A percentile compares a stretch with the other conserved stretches of the same genome.
Conservation (phyloP, 2,113 vertebrate genomes). For the Rattus norvegicus region GRCr8 NC_086036.1:73449501-73450000, state of each 20-base stretch:
- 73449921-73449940: too few species aligned
- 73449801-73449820: too few species aligned
- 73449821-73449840: too few species aligned
- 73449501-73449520: neutral
- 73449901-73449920: too few species aligned
- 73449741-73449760: neutral
- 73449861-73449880: too few species aligned
- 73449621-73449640: neutral
- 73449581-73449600: neutral
- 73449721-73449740: neutral
- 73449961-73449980: too few species aligned
- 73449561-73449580: neutral
- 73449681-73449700: neutral
- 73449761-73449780: too few species aligned
- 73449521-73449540: neutral
- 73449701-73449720: neutral
- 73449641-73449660: neutral
- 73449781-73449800: too few species aligned
- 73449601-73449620: neutral
- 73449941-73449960: too few species aligned
- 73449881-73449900: too few species aligned
- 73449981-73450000: too few species aligned
- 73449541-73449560: neutral
- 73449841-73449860: too few species aligned
- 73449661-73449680: neutral